Base-by-base conservation (phyloP, 2,888 invertebrate genomes). In the Cryptosula pallasiana region DNA sequence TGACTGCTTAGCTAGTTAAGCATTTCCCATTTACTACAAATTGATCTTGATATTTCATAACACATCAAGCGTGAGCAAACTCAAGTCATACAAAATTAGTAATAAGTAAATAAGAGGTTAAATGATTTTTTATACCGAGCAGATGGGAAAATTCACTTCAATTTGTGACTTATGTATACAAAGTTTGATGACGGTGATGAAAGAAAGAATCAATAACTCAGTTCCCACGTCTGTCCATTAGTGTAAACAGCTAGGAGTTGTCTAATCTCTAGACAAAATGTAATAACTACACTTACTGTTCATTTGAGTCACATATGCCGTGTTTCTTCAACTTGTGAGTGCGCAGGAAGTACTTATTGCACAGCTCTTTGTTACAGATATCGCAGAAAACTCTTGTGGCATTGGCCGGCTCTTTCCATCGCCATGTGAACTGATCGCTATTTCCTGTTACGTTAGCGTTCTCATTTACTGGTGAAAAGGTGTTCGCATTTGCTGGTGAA, bases 321-420 rank as follows among this genome's bases (percentile, higher is more conserved):
- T 85, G 85, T 72, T 83, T 83, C 74, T 83, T 84, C 72, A 82
- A 77, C 77, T 83, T 82, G 76, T 85, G 85, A n/a, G 83, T 83
- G 69, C 83, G 80, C 73, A 85, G 76, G 76, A 84, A 84, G 75
- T 84, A 85, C 75, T 83, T 84, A 76, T 85, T 85, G 77, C 84
- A 84, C 71, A 85, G 78, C 76, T 84, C 83, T 76, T 84, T 85
- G 78, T 81, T 82, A 75, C 84, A 84, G 72, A 84, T 76, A 27
- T 83, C 83, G 77, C 84, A 84, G 35, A 79, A 80, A 25, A 83
- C 83, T 9, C 83, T 75, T 35, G 80, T 78, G 70, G 80, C 78
- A 75, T 82, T 82, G 45, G 78, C 78, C 20, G 82, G 81, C 73
- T 83, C 83, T 75, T 81, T 82, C 82, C 81, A 82, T 70, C 79